A percentile compares a stretch with the other conserved stretches of the same genome.
Evolutionary conservation across 2,888 invertebrate genomes (phyloP).

Genomic region (Allacma fusca): DNA sequence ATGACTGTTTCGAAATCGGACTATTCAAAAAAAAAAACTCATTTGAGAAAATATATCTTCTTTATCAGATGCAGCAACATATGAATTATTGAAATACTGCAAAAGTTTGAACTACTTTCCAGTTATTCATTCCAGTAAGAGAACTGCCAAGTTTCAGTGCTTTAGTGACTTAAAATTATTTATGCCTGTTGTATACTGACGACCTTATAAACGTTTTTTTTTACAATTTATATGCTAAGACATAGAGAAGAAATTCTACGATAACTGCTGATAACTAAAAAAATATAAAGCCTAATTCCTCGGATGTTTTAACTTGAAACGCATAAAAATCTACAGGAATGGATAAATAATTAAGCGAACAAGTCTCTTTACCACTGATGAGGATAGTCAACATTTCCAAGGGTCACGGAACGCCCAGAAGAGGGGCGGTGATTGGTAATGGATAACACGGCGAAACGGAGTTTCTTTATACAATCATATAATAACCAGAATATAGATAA

Average conservation of each 20-base stretch:
- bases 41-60: too few relatives aligned
- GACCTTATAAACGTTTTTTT: background rate
- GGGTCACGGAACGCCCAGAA: slow-evolving; percentile 41
- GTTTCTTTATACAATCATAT: slow-evolving; percentile 36
- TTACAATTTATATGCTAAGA: background rate
- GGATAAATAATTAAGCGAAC: slow-evolving; percentile 36
- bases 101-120: background rate
- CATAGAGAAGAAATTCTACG: background rate
- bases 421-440: slow-evolving; percentile 32
- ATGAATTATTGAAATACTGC: background rate
- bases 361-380: slow-evolving; percentile 39
- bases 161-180: background rate
- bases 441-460: slow-evolving; percentile 18
- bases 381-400: slow-evolving; percentile 35
- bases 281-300: background rate
- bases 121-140: background rate
- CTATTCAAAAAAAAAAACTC: too few relatives aligned
- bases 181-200: background rate
- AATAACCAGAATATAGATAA: slow-evolving; percentile 32
- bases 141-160: background rate
- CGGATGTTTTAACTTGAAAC: background rate
- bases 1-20: too few relatives aligned
- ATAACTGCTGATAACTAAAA: background rate
- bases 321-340: slow-evolving; percentile 24
- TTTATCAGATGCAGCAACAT: background rate